These are phyloP conservation scores for Carposina sasakii DNA, from an alignment of 1,140 invertebrate genomes.

Conservation along the genomic window DNA sequence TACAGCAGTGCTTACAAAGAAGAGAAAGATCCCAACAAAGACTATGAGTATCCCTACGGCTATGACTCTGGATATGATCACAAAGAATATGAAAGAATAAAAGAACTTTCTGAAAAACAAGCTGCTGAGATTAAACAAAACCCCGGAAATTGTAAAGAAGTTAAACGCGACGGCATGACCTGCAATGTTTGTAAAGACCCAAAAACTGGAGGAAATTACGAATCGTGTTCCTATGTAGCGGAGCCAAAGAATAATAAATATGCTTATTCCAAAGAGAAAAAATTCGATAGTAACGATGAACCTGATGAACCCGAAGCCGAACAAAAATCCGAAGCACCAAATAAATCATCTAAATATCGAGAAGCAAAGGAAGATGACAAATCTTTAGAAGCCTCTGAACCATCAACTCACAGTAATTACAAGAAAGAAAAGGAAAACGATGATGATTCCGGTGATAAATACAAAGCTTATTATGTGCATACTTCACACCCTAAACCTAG, in stretches of 20 bases:
- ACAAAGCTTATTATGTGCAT: constrained; percentile 62
- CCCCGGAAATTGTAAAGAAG: constrained; percentile 76
- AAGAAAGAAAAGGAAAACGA: constrained; percentile 46
- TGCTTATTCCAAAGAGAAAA: constrained; percentile 76
- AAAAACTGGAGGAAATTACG: constrained; percentile 79
- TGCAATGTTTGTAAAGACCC: constrained; percentile 80
- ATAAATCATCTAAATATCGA: constrained; percentile 52
- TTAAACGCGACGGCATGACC: constrained; percentile 75
- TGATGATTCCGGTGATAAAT: constrained; percentile 56
- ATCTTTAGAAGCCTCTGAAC: constrained; percentile 9
- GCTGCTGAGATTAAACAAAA: constrained; percentile 73
- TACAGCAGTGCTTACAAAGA: constrained; percentile 64
- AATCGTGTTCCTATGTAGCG: constrained; percentile 80
- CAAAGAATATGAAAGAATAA: constrained; percentile 70
- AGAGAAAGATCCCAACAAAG: constrained; percentile 53
- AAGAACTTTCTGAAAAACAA: constrained; percentile 72
- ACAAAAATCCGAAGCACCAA: constrained; percentile 46
- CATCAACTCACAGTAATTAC: constrained; percentile 39
- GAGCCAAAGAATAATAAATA: constrained; percentile 81
- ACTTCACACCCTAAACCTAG: constrained; percentile 47
- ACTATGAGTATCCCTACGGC: constrained; percentile 64
- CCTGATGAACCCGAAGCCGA: constrained; percentile 61
- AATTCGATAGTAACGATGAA: constrained; percentile 74
- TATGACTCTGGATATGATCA: constrained; percentile 67
- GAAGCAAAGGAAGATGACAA: constrained; percentile 43